These are phyloP conservation scores for Merodon equestris DNA, from an alignment of 2,888 invertebrate species.

Conservation along the genomic window DNA sequence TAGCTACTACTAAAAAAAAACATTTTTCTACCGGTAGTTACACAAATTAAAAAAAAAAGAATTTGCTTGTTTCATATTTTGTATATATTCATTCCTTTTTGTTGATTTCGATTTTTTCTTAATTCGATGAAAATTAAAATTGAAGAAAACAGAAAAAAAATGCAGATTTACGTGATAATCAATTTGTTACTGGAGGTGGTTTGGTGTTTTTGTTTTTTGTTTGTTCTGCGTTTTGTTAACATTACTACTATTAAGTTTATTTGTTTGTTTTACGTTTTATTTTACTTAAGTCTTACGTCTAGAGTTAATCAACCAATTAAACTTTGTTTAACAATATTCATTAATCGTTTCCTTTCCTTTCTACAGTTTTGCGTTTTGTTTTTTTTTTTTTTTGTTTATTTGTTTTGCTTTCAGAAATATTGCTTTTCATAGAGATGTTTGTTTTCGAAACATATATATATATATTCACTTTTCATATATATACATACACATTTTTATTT, in stretches of 20 bases:
- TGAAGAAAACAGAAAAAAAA: constrained; percentile 31
- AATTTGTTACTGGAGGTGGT: constrained; percentile 53
- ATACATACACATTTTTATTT: constrained; percentile 34
- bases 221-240: not conserved
- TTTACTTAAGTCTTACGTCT: constrained; percentile 21
- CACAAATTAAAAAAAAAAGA: too few species aligned
- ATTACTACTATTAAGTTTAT: constrained; percentile 41
- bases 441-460: constrained; percentile 47
- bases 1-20: constrained; percentile 59
- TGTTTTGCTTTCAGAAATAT: not conserved
- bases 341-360: too few species aligned
- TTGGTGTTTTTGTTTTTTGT: constrained; percentile 26
- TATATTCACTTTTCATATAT: constrained; percentile 15
- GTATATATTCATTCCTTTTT: constrained; percentile 27
- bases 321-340: not conserved
- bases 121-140: too few species aligned
- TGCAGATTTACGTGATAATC: constrained; percentile 41
- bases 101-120: constrained; percentile 14
- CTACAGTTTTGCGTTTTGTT: constrained; percentile 26
- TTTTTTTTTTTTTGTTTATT: constrained; percentile 7
- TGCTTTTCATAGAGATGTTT: constrained; percentile 30
- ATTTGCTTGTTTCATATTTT: constrained; percentile 39
- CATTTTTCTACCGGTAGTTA: constrained; percentile 55
- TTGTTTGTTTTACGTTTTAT: constrained; percentile 7
- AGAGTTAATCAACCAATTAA: constrained; percentile 40